Percentiles rank a stretch among this genome's conserved stretches.
These are phyloP conservation scores for Lepilemur ruficaudatus DNA, from an alignment of 2,797 vertebrate genomes.

Conservation along the genomic window DNA sequence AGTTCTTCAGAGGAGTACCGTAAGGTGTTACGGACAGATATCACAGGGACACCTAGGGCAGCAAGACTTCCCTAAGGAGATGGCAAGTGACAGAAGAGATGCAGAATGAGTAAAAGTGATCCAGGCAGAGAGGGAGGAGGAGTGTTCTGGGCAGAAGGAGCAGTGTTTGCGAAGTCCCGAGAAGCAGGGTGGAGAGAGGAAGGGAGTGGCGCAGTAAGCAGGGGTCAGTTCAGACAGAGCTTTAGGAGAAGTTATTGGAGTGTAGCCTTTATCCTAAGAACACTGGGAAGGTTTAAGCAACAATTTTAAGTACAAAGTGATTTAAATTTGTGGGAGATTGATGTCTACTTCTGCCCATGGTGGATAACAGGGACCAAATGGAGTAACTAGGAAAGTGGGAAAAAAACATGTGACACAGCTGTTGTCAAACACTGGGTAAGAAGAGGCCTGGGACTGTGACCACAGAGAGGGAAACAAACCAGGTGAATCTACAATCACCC, in stretches of 20 bases:
- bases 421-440: neutral
- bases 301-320: neutral
- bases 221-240: neutral
- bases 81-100: neutral
- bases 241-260: neutral
- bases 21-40: too few species aligned
- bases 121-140: neutral
- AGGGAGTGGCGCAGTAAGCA: neutral
- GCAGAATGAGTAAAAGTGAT: neutral
- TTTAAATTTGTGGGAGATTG: neutral
- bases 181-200: too few species aligned
- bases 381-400: neutral
- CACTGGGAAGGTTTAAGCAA: neutral
- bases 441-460: neutral
- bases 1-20: neutral
- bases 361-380: neutral
- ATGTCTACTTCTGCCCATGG: neutral
- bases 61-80: neutral
- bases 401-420: neutral
- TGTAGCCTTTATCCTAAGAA: neutral
- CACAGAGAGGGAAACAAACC: neutral
- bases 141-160: neutral
- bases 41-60: rapidly evolving
- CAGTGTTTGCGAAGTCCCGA: neutral
- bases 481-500: neutral